Conservation (phyloP, 2,113 vertebrate species). For the Helogale parvula region DNA sequence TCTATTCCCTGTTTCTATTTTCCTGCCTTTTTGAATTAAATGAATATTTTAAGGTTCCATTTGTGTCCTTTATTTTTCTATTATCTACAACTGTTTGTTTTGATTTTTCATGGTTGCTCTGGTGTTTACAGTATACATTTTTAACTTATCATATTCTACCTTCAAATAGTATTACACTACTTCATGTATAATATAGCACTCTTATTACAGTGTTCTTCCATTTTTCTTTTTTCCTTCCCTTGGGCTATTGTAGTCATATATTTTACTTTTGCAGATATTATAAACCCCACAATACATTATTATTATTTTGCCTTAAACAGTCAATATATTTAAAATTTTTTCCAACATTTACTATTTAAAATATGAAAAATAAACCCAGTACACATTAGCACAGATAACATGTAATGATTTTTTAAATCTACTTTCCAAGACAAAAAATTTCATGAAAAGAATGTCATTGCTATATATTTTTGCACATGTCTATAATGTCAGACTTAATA, state of each 20-base stretch:
- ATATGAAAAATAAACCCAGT: conserved; percentile 24
- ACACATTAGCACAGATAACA: background rate
- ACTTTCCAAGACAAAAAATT: conserved; percentile 26
- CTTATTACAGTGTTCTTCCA: background rate
- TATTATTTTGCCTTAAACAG: background rate
- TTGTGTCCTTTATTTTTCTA: conserved; percentile 14
- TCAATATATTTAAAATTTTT: conserved; percentile 8
- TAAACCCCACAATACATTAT: conserved; percentile 10
- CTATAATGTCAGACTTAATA: background rate
- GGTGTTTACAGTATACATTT: conserved; percentile 1
- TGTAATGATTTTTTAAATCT: background rate
- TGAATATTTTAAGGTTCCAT: background rate
- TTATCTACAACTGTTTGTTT: background rate
- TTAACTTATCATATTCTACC: background rate
- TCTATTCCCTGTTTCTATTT: conserved; percentile 7
- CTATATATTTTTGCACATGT: background rate
- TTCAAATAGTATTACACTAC: conserved; percentile 12
- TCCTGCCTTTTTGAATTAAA: background rate
- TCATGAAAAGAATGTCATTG: conserved; percentile 14
- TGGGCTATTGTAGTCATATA: conserved; percentile 26
- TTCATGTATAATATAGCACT: background rate
- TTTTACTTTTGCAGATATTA: conserved; percentile 38
- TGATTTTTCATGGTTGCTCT: background rate
- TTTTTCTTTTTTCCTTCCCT: conserved; percentile 24
- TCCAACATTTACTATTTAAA: conserved; percentile 46